These are phyloP conservation scores for Echinops telfairi DNA, from an alignment of 2,113 vertebrate genomes.

Conservation along the genomic window DNA sequence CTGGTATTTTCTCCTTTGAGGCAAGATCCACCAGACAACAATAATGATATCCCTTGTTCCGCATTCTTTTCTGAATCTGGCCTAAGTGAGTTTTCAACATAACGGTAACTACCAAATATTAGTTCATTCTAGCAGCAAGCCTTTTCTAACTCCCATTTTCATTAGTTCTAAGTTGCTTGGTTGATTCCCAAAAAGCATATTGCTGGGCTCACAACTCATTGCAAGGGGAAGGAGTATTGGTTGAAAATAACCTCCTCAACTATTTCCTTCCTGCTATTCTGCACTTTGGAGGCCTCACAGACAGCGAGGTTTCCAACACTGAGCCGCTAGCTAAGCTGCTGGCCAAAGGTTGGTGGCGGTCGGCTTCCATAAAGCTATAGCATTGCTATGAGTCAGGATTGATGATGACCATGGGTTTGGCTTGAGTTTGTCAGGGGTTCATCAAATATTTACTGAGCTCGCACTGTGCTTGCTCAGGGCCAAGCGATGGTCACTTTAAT, in stretches of 20 bases:
- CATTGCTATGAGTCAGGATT: no score
- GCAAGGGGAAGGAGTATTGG: background rate
- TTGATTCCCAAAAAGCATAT: background rate
- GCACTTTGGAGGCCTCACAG: no score
- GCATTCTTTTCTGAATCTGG: no score
- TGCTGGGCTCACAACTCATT: background rate
- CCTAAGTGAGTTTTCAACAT: no score
- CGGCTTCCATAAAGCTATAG: no score
- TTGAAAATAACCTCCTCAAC: background rate
- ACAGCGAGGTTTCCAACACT: no score
- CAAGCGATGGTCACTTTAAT: background rate
- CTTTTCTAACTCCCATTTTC: background rate
- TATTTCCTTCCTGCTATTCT: background rate
- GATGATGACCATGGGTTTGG: no score
- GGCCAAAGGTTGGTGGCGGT: no score
- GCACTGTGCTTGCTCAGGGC: background rate
- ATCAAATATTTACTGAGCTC: background rate
- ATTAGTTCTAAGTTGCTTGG: background rate
- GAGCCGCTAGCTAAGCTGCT: no score
- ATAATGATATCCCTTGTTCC: no score
- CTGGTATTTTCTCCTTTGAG: no score
- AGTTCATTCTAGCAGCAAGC: background rate
- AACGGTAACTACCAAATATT: background rate
- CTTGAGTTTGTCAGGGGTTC: background rate
- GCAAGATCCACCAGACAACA: no score